Evolutionary conservation across 2,888 invertebrate species (phyloP).

Genomic region (Rhorus exstirpatorius): DNA sequence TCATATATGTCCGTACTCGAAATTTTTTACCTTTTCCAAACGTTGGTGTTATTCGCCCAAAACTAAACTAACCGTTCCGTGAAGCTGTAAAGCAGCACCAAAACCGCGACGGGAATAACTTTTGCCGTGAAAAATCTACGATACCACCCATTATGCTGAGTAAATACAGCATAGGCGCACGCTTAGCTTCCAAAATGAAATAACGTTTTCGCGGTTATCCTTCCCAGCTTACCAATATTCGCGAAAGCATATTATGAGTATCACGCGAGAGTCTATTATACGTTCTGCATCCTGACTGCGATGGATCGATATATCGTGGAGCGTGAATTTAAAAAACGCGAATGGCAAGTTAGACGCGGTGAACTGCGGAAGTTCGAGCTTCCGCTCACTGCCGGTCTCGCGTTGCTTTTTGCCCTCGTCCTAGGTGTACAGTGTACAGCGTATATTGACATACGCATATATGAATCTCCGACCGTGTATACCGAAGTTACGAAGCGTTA

Average conservation of each 20-base stretch:
- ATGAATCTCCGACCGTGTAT: background rate
- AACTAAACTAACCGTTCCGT: background rate
- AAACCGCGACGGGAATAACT: background rate
- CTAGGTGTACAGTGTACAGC: no score
- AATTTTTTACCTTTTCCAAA: background rate
- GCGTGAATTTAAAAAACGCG: background rate
- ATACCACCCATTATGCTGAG: background rate
- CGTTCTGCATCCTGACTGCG: slow-evolving; percentile 1
- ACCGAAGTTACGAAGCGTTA: slow-evolving; percentile 18
- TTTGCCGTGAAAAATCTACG: background rate
- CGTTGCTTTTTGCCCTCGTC: background rate
- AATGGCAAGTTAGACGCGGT: slow-evolving; percentile 28
- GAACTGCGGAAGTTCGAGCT: slow-evolving; percentile 37
- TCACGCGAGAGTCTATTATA: background rate
- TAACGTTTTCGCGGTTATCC: slow-evolving; percentile 26
- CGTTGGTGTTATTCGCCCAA: background rate
- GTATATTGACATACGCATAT: background rate
- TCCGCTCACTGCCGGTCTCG: slow-evolving; percentile 4
- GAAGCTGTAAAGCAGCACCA: background rate
- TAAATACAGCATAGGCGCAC: background rate
- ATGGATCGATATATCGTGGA: slow-evolving; percentile 27
- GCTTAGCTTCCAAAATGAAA: background rate
- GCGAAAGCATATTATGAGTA: slow-evolving; percentile 1
- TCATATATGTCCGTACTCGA: background rate
- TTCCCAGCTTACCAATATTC: slow-evolving; percentile 14